phyloP scores from a whole-genome alignment of 2,888 invertebrate genomes.

The Lymantria dispar region DNA sequence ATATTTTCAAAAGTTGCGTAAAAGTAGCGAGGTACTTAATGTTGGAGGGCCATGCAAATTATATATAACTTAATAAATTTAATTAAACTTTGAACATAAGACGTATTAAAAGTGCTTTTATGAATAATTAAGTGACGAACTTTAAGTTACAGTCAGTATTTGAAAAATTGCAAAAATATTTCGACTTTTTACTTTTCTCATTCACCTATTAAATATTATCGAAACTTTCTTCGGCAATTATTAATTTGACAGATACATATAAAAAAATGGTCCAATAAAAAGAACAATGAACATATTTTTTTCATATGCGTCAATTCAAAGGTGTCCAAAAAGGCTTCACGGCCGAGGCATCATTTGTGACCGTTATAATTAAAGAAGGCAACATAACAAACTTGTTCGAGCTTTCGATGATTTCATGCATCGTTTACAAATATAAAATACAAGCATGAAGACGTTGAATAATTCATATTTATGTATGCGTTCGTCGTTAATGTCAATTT shows the following conservation, averaged over 20 bases:
- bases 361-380: constrained; percentile 21
- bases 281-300: not conserved
- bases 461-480: constrained; percentile 40
- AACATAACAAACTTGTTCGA: constrained; percentile 23
- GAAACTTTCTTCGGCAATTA: not conserved
- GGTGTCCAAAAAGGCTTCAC: constrained; percentile 5
- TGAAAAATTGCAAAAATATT: too few relatives aligned
- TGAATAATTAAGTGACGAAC: too few relatives aligned
- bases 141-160: too few relatives aligned
- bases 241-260: not conserved
- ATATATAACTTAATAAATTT: constrained; percentile 25
- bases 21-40: too few relatives aligned
- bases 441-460: constrained; percentile 42
- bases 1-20: too few relatives aligned
- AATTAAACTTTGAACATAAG: constrained; percentile 12
- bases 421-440: constrained; percentile 40
- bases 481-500: constrained; percentile 46
- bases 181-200: too few relatives aligned
- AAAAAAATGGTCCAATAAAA: not conserved
- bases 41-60: constrained; percentile 15
- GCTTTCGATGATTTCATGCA: constrained; percentile 48
- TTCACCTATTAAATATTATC: not conserved
- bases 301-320: not conserved
- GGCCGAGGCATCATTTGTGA: constrained; percentile 5
- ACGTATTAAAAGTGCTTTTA: too few relatives aligned